Conservation (phyloP, 2,888 invertebrate genomes). For the Agrotis clavis region DNA sequence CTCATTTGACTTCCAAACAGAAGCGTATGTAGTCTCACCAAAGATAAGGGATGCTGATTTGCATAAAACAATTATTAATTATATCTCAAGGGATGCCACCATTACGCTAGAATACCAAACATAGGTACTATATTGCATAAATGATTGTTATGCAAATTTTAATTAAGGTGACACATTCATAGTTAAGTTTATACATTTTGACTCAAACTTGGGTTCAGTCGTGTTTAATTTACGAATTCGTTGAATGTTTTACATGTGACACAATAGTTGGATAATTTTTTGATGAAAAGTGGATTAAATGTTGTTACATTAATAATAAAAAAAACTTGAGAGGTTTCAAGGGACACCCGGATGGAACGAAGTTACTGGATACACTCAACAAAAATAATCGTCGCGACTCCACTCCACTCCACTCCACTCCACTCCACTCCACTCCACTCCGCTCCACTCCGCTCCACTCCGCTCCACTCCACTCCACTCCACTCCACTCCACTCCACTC, state of each 20-base stretch:
- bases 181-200: slow-evolving; percentile 47
- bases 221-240: slow-evolving; percentile 29
- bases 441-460: no score
- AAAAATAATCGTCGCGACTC: no score
- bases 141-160: slow-evolving; percentile 61
- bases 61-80: slow-evolving; percentile 85
- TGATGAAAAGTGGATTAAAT: no score
- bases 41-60: slow-evolving; percentile 75
- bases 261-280: background rate
- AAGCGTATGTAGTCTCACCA: slow-evolving; percentile 62
- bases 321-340: no score
- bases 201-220: slow-evolving; percentile 25
- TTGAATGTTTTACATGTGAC: background rate
- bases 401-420: no score
- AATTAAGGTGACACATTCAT: slow-evolving; percentile 60
- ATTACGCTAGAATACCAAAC: slow-evolving; percentile 70
- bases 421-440: no score
- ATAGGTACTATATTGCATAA: slow-evolving; percentile 60
- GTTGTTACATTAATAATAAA: no score
- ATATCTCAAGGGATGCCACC: slow-evolving; percentile 71
- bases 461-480: no score
- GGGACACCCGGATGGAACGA: no score
- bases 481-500: no score
- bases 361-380: no score
- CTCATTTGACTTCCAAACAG: slow-evolving; percentile 62